Evolutionary conservation across 2,888 invertebrate genomes (phyloP).

Genomic region (Perithous albicinctus): DNA sequence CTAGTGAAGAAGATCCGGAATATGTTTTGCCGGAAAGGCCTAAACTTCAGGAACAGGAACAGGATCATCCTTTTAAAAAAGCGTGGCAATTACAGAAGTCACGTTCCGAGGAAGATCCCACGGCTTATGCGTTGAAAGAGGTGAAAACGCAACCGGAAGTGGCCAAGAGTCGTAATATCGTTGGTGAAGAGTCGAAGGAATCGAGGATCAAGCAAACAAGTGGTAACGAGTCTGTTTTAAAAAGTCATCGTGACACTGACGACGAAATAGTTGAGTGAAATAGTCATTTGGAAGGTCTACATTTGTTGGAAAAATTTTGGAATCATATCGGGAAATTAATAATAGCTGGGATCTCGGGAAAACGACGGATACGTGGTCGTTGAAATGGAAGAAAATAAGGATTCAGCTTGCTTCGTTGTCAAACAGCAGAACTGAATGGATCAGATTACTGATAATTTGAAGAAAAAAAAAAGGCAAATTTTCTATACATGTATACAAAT

Average conservation of each 20-base stretch:
- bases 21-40: constrained; percentile 82
- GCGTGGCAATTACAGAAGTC: constrained; percentile 84
- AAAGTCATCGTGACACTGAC: constrained; percentile 37
- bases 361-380: constrained; percentile 46
- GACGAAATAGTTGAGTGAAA: constrained; percentile 42
- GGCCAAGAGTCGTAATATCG: constrained; percentile 29
- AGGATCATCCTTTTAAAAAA: constrained; percentile 83
- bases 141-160: constrained; percentile 45
- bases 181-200: constrained; percentile 49
- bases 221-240: constrained; percentile 70
- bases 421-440: constrained; percentile 1
- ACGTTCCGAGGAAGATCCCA: constrained; percentile 81
- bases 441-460: background rate
- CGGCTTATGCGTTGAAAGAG: constrained; percentile 76
- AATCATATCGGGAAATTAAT: constrained; percentile 72
- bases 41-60: constrained; percentile 82
- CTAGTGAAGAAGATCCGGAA: constrained; percentile 83
- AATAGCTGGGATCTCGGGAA: constrained; percentile 77
- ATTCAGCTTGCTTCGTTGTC: background rate
- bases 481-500: constrained; percentile 8
- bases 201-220: constrained; percentile 26
- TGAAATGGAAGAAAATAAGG: background rate
- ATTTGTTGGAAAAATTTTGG: too few species aligned
- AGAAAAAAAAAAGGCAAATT: background rate
- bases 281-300: too few species aligned